Percentiles rank a stretch among this genome's conserved stretches.
Conservation (phyloP, 2,888 invertebrate genomes). For the Cryptus viduatorius region DNA sequence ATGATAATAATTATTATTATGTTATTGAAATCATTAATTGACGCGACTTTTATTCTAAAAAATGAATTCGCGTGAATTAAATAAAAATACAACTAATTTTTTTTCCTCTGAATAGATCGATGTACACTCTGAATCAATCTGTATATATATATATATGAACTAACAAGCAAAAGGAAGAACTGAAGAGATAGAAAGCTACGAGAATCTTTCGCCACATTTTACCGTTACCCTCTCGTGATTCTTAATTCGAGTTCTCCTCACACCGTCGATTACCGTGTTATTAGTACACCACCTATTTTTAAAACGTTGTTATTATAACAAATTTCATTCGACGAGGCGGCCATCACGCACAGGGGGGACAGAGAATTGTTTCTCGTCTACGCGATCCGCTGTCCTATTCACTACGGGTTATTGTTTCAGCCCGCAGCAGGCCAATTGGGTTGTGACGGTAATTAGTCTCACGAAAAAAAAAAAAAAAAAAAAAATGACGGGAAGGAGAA, state of each 20-base stretch:
- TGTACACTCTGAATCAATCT: background rate
- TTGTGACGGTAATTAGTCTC: constrained; percentile 55
- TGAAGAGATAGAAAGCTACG: constrained; percentile 21
- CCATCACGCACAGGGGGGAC: background rate
- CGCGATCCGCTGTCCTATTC: background rate
- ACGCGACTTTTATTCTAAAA: no score
- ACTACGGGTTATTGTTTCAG: constrained; percentile 54
- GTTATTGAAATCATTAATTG: no score
- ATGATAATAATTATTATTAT: no score
- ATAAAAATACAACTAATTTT: no score
- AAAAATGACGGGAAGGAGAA: background rate
- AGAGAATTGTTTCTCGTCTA: background rate
- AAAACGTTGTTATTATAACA: constrained; percentile 26
- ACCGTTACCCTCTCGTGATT: constrained; percentile 41
- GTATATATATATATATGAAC: background rate
- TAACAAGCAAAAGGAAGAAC: background rate
- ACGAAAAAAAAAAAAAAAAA: constrained; percentile 2
- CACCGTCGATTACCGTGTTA: constrained; percentile 33
- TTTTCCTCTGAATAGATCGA: no score
- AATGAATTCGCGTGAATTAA: no score
- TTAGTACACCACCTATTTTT: constrained; percentile 32
- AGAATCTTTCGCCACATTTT: constrained; percentile 36
- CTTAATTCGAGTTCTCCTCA: background rate
- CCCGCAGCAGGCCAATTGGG: constrained; percentile 44
- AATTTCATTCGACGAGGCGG: constrained; percentile 18